Base-by-base conservation (phyloP, 1,140 invertebrate genomes). In the Andricus grossulariae region DNA sequence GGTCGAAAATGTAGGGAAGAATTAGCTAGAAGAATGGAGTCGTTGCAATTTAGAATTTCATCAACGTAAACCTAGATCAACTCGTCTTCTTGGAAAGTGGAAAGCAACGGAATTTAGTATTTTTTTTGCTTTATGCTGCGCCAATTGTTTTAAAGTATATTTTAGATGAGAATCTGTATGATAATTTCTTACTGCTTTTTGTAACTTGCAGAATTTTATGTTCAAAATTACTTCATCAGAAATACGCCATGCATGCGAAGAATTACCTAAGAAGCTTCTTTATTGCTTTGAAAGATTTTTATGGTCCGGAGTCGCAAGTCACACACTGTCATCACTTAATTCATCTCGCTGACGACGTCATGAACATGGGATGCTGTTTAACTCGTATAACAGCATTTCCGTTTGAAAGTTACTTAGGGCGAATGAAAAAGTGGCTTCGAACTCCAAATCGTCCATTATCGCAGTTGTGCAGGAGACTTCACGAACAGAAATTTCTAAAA, bases 51-150 rank as follows among this genome's bases (percentile, higher is more conserved):
- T 6, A 71, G 76, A 71, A 25, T 80, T 18, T 66, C 79, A 15
- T 76, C 73, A 79, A 51, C 50, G 79, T 11, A 78, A 77, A 77
- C 60, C 71, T 2, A 55, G 72, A 50, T 71, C 52, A 5, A 60
- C 50, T 3, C 50, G 54, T 52, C 5, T 51, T 50, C 8, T 55
- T 77, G 16, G 54, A 66, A 16, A 76, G 18, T 80, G 81, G 80
- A 82, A 84, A 81, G 77, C 50, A 25, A 82, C 80, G 15, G 71
- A 81, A 72, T 80, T 74, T 76, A 71, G 76, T 1, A 10, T 80
- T 82, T 72, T 84, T 82, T 72, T 72, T 81, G 15, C 51, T 84
- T 2, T 84, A 84, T 57, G 55, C 32, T 49, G 79, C 78, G n/a
- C 52, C 75, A 11, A 21, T 82, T 15, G 73, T 77, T 52, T 78